Evolutionary conservation across 2,888 invertebrate genomes (phyloP).

Genomic region (Chymomyza amoena): DNA sequence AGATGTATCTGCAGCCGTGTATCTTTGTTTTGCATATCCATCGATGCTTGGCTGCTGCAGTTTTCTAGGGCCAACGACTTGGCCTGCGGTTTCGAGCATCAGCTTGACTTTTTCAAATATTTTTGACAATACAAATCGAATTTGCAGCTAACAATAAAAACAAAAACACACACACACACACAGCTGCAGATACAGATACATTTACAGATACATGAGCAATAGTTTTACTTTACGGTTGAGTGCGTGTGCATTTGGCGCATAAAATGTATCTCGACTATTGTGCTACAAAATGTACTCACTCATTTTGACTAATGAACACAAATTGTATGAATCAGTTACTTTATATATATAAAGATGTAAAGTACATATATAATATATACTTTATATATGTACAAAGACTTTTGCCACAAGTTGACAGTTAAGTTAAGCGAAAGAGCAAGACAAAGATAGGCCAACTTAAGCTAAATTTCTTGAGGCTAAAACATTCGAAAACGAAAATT

Average conservation of each 20-base stretch:
- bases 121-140: slow-evolving; percentile 43
- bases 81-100: background rate
- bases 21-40: no score
- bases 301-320: slow-evolving; percentile 4
- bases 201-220: background rate
- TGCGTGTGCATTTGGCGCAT: slow-evolving; percentile 29
- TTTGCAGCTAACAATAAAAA: slow-evolving; percentile 27
- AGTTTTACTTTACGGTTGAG: slow-evolving; percentile 28
- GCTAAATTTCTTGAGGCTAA: background rate
- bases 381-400: background rate
- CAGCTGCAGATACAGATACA: background rate
- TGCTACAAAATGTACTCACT: background rate
- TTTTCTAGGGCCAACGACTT: background rate
- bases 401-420: background rate
- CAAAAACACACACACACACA: background rate
- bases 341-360: background rate
- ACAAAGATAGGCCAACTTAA: background rate
- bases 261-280: background rate
- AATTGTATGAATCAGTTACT: background rate
- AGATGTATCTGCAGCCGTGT: no score
- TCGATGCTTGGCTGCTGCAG: background rate
- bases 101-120: background rate
- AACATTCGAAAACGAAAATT: background rate
- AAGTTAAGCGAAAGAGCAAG: background rate
- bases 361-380: background rate